Evolutionary conservation across 2,888 invertebrate genomes (phyloP).

Genomic region (Ennomos quercinarius): DNA sequence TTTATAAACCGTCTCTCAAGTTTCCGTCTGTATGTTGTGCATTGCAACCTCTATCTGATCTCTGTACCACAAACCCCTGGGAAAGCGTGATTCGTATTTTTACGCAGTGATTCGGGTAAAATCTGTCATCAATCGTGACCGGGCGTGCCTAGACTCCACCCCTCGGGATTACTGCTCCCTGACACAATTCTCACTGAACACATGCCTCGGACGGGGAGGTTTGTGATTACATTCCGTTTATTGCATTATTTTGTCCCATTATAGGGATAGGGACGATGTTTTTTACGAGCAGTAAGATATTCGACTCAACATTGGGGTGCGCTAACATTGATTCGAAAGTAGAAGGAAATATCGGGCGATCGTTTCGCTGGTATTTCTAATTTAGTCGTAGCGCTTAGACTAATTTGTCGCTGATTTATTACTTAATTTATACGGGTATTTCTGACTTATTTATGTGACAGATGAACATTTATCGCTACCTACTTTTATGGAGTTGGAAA

Average conservation of each 20-base stretch:
- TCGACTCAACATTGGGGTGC: slow-evolving; percentile 35
- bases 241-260: slow-evolving; percentile 69
- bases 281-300: slow-evolving; percentile 27
- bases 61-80: background rate
- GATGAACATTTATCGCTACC: slow-evolving; percentile 9
- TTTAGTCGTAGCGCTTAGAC: slow-evolving; percentile 11
- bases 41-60: slow-evolving; percentile 6
- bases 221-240: slow-evolving; percentile 68
- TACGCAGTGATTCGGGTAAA: slow-evolving; percentile 55
- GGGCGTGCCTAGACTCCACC: slow-evolving; percentile 61
- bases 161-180: slow-evolving; percentile 58
- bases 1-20: too few relatives aligned
- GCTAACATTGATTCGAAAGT: slow-evolving; percentile 22
- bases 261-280: slow-evolving; percentile 40
- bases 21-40: background rate
- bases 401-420: slow-evolving; percentile 23
- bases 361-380: slow-evolving; percentile 17
- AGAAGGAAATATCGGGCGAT: slow-evolving; percentile 17
- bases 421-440: slow-evolving; percentile 13
- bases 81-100: slow-evolving; percentile 50
- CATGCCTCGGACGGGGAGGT: slow-evolving; percentile 53
- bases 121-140: slow-evolving; percentile 65
- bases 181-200: slow-evolving; percentile 33
- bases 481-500: background rate
- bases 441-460: slow-evolving; percentile 25